Conservation (phyloP, 2,888 invertebrate species). For the Napeogenes inachia region DNA sequence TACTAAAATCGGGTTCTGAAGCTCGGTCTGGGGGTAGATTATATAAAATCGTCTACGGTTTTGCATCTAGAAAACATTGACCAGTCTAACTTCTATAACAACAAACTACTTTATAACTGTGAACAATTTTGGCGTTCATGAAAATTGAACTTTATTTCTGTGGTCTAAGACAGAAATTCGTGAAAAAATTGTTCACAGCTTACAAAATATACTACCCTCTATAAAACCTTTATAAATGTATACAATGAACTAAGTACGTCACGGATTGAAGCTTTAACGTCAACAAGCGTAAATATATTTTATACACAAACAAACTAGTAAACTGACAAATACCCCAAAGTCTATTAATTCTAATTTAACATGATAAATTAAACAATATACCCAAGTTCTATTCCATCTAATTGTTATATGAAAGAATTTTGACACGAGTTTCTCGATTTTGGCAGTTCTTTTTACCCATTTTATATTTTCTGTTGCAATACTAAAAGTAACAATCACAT, state of each 20-base stretch:
- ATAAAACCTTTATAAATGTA: constrained; percentile 71
- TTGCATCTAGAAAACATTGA: constrained; percentile 56
- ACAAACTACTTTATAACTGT: constrained; percentile 36
- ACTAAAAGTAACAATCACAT: constrained; percentile 1
- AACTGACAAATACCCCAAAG: constrained; percentile 15
- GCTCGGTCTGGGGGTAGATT: constrained; percentile 50
- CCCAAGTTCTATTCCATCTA: constrained; percentile 11
- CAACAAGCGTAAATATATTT: constrained; percentile 34
- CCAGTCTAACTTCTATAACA: constrained; percentile 57
- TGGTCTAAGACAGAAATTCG: no score
- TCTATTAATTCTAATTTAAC: constrained; percentile 12
- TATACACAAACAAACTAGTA: constrained; percentile 17
- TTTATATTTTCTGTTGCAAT: constrained; percentile 8
- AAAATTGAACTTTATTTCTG: constrained; percentile 14
- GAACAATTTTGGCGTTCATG: constrained; percentile 1
- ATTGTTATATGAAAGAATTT: constrained; percentile 16
- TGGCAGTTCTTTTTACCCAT: constrained; percentile 25
- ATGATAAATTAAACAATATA: background rate
- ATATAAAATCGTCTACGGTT: constrained; percentile 22
- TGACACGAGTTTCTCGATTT: constrained; percentile 20
- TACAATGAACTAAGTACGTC: constrained; percentile 55
- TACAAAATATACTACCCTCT: constrained; percentile 49
- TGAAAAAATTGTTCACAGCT: constrained; percentile 34
- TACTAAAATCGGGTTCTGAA: constrained; percentile 62
- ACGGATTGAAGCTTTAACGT: constrained; percentile 48